These are phyloP conservation scores for Labia minor DNA, from an alignment of 2,888 invertebrate genomes.

Conservation along the genomic window DNA sequence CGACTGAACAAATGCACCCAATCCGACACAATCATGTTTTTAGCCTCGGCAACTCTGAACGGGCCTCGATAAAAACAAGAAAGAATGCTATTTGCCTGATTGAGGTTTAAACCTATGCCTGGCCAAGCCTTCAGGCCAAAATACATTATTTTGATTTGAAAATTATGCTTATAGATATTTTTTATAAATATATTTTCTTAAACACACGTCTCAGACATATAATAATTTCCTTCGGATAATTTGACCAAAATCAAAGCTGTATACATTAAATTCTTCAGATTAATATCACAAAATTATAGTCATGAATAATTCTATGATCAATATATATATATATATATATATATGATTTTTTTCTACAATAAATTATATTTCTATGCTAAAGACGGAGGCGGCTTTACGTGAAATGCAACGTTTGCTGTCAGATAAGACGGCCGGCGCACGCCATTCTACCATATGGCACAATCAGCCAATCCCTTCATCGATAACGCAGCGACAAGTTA, in stretches of 20 bases:
- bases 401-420: neutral
- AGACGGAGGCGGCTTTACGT: neutral
- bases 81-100: constrained; percentile 2
- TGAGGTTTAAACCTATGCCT: neutral
- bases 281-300: constrained; percentile 13
- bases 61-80: constrained; percentile 13
- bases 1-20: no score
- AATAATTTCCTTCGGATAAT: constrained; percentile 13
- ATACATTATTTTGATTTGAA: constrained; percentile 8
- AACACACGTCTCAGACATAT: constrained; percentile 13
- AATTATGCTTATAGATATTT: constrained; percentile 13
- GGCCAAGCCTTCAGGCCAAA: neutral
- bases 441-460: neutral
- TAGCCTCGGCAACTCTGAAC: neutral
- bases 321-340: no score
- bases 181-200: constrained; percentile 1
- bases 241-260: constrained; percentile 13
- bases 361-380: constrained; percentile 3
- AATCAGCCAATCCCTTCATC: neutral
- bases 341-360: neutral
- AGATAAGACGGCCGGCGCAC: neutral
- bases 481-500: constrained; percentile 3
- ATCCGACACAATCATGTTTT: neutral
- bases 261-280: constrained; percentile 13
- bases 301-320: constrained; percentile 13